These are phyloP conservation scores for Ellobium chinense DNA, from an alignment of 2,888 invertebrate genomes.

Conservation along the genomic window DNA sequence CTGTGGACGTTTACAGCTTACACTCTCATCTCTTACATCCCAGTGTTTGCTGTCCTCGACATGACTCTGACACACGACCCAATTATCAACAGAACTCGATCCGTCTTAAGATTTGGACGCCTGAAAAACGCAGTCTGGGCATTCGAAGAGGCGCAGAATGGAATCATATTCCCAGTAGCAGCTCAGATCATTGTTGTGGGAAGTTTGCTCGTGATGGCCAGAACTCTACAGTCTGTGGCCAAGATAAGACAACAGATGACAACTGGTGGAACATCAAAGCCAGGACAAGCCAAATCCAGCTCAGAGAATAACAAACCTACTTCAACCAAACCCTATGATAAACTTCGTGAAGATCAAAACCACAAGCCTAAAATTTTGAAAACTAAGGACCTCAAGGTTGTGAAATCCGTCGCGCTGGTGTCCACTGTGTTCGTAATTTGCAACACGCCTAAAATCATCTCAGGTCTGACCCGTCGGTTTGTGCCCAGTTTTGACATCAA, in stretches of 20 bases:
- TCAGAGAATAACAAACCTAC: too few species aligned
- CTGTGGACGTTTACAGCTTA: background rate
- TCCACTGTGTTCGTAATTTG: too few species aligned
- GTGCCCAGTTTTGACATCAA: too few species aligned
- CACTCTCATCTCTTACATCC: background rate
- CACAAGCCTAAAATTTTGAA: too few species aligned
- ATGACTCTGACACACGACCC: background rate
- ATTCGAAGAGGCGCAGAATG: background rate
- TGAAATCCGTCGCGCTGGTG: too few species aligned
- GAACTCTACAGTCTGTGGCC: background rate
- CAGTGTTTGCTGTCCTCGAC: background rate
- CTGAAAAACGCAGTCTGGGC: background rate
- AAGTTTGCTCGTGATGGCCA: background rate
- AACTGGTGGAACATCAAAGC: too few species aligned
- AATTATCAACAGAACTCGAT: background rate
- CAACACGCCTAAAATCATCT: too few species aligned
- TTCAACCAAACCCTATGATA: too few species aligned
- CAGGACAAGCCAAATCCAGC: too few species aligned
- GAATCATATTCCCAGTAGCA: background rate
- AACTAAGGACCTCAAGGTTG: too few species aligned
- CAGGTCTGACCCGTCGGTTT: too few species aligned
- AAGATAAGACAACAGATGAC: background rate
- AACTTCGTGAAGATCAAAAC: too few species aligned
- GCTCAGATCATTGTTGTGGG: background rate
- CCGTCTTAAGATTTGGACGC: background rate